Evolutionary conservation across 2,113 vertebrate species (phyloP).

Genomic region (Aldabrachelys gigantea): DNA sequence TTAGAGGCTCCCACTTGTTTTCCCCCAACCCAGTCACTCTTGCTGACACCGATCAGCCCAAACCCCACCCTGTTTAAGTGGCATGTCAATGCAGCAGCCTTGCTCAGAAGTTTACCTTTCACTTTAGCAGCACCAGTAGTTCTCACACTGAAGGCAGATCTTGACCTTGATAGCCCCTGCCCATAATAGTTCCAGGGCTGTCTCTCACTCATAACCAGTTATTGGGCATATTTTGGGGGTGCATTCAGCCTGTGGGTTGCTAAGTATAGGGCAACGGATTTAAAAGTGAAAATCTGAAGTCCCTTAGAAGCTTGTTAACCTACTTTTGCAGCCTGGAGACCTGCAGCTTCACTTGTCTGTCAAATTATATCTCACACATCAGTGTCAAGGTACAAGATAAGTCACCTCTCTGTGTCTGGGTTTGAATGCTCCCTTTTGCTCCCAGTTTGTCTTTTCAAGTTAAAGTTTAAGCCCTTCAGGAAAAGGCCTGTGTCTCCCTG

Average conservation of each 20-base stretch:
- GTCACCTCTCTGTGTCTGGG: neutral
- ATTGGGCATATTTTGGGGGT: neutral
- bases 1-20: neutral
- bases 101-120: neutral
- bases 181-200: neutral
- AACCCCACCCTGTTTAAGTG: neutral
- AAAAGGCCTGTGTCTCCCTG: neutral
- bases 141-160: neutral
- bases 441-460: neutral
- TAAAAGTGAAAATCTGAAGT: neutral
- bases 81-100: neutral
- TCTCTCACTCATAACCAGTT: neutral
- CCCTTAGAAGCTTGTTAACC: neutral
- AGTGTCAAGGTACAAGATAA: neutral
- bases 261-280: neutral
- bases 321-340: neutral
- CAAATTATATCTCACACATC: neutral
- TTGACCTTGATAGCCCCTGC: neutral
- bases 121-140: neutral
- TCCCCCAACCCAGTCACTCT: neutral
- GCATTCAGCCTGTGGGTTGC: neutral
- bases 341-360: neutral
- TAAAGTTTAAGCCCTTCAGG: neutral
- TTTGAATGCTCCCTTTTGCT: neutral
- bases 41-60: neutral